Conservation (phyloP, 2,113 vertebrate genomes). For the Aphelocoma coerulescens region DNA sequence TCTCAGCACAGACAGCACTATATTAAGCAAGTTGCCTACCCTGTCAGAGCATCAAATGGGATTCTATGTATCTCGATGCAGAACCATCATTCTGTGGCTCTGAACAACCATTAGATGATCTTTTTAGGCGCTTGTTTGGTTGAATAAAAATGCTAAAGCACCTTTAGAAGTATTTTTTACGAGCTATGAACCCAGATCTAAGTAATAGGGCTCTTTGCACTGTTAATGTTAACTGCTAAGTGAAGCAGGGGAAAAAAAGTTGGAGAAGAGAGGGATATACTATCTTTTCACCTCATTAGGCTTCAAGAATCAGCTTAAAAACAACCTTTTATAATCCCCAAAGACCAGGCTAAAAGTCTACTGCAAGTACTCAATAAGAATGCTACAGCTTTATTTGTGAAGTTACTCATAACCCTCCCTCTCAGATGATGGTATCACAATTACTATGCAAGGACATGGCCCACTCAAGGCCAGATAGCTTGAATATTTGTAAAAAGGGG, state of each 20-base stretch:
- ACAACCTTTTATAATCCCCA: background rate
- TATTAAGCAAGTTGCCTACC: background rate
- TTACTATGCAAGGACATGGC: background rate
- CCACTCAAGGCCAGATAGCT: background rate
- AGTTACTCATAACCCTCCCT: background rate
- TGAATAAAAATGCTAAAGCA: background rate
- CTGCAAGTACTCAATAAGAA: background rate
- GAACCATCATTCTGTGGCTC: background rate
- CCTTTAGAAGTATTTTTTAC: background rate
- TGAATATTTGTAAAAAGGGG: background rate
- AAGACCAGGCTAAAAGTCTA: background rate
- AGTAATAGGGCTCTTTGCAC: background rate
- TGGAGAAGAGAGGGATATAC: rapidly evolving
- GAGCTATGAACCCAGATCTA: background rate
- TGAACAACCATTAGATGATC: background rate
- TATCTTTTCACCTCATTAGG: background rate
- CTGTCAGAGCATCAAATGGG: background rate
- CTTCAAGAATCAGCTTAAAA: background rate
- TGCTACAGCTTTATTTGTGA: background rate
- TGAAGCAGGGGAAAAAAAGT: background rate
- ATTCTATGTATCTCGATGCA: background rate
- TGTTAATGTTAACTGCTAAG: background rate
- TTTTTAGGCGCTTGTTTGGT: background rate
- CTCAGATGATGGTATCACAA: background rate
- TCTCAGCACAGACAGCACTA: background rate